Conservation (phyloP, 2,888 invertebrate genomes). For the Frankliniella fusca region DNA sequence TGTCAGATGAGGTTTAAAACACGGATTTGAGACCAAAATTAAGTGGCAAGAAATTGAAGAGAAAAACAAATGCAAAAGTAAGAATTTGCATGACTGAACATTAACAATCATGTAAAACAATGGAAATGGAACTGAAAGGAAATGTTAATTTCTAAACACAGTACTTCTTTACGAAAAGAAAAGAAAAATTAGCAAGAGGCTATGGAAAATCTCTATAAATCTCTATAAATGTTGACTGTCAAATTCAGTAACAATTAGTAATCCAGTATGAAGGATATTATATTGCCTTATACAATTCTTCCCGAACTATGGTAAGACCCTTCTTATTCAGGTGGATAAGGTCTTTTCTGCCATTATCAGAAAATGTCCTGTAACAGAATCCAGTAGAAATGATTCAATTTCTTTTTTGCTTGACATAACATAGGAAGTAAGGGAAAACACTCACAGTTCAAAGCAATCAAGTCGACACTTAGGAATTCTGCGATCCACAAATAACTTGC, state of each 20-base stretch:
- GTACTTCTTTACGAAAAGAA: neutral
- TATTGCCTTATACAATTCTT: neutral
- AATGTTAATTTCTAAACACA: neutral
- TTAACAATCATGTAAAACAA: no score
- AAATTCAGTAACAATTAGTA: neutral
- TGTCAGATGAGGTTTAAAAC: neutral
- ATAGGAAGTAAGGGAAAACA: neutral
- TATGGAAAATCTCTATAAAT: neutral
- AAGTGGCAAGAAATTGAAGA: neutral
- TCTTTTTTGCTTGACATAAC: neutral
- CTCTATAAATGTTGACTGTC: neutral
- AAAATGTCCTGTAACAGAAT: neutral
- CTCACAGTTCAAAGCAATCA: conserved; percentile 10
- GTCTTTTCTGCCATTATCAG: neutral
- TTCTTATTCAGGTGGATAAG: neutral
- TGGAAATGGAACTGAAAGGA: neutral
- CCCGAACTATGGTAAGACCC: neutral
- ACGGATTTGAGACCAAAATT: neutral
- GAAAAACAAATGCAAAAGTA: neutral
- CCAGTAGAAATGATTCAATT: neutral
- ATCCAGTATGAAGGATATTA: neutral
- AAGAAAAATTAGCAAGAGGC: neutral
- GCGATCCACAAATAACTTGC: neutral
- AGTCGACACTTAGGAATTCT: neutral
- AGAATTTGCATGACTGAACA: no score